A percentile compares a stretch with the other conserved stretches of the same genome.
These are phyloP conservation scores for Mesochorus sp. DNA, from an alignment of 2,888 invertebrate genomes.

Conservation along the genomic window DNA sequence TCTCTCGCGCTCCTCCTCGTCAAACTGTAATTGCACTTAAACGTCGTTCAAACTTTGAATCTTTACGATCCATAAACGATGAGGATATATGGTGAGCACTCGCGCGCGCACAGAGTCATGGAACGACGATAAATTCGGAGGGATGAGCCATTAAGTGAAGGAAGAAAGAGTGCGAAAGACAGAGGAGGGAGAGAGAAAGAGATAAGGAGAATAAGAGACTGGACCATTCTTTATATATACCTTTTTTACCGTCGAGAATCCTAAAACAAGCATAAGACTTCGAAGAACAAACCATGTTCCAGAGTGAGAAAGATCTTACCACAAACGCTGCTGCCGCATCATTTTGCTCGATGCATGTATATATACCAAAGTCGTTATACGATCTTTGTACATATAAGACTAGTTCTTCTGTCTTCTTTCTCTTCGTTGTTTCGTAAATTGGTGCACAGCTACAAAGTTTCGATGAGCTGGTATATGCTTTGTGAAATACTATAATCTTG, in stretches of 20 bases:
- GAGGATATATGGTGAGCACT: slow-evolving; percentile 38
- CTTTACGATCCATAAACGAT: slow-evolving; percentile 76
- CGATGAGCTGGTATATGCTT: slow-evolving; percentile 6
- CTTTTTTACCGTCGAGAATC: slow-evolving; percentile 44
- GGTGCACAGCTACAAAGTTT: slow-evolving; percentile 67
- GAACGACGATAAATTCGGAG: slow-evolving; percentile 71
- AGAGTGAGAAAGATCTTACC: slow-evolving; percentile 35
- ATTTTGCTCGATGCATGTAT: slow-evolving; percentile 26
- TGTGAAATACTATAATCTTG: slow-evolving; percentile 4
- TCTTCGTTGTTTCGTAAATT: slow-evolving; percentile 71
- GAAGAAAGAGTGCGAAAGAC: background rate
- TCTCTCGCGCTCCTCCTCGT: slow-evolving; percentile 37
- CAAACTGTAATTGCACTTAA: slow-evolving; percentile 72
- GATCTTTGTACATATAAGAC: slow-evolving; percentile 22
- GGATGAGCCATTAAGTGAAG: slow-evolving; percentile 72
- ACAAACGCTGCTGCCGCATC: slow-evolving; percentile 57
- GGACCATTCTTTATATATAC: slow-evolving; percentile 33
- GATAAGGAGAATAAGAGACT: slow-evolving; percentile 22
- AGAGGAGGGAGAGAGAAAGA: background rate
- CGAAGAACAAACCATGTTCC: slow-evolving; percentile 12
- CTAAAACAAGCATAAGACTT: slow-evolving; percentile 68
- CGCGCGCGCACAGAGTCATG: slow-evolving; percentile 55
- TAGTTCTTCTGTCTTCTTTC: background rate
- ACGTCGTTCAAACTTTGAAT: slow-evolving; percentile 70
- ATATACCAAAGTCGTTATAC: slow-evolving; percentile 37